Evolutionary conservation across 2,888 invertebrate species (phyloP).

Genomic region (Mactromeris polynyma): DNA sequence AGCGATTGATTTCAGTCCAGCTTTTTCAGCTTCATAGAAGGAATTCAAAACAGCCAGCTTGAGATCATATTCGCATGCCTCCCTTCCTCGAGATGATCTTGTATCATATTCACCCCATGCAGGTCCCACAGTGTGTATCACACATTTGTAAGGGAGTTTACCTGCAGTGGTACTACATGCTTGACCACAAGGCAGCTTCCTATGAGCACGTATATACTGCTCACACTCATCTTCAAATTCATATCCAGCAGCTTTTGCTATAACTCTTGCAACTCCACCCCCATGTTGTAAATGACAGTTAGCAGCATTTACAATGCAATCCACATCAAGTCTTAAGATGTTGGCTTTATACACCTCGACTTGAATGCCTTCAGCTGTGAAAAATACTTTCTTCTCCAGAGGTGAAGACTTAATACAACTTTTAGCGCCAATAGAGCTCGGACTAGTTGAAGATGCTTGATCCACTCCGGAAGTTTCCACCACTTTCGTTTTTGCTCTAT

Average conservation of each 20-base stretch:
- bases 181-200: slow-evolving; percentile 37
- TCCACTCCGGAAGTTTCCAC: not conserved
- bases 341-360: slow-evolving; percentile 53
- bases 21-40: slow-evolving; percentile 44
- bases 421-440: not conserved
- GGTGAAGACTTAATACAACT: too few relatives aligned
- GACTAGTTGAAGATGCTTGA: not conserved
- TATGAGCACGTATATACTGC: slow-evolving; percentile 31
- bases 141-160: slow-evolving; percentile 40
- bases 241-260: slow-evolving; percentile 50
- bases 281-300: slow-evolving; percentile 53
- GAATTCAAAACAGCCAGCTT: slow-evolving; percentile 42
- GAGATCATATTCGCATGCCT: slow-evolving; percentile 42
- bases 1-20: slow-evolving; percentile 54
- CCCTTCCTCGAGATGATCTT: not conserved
- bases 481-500: not conserved
- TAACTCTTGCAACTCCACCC: slow-evolving; percentile 56
- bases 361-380: slow-evolving; percentile 33
- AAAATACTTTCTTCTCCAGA: too few relatives aligned
- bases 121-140: slow-evolving; percentile 68
- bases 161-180: slow-evolving; percentile 52
- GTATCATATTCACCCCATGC: slow-evolving; percentile 45
- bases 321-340: slow-evolving; percentile 49
- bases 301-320: slow-evolving; percentile 67
- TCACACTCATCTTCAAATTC: slow-evolving; percentile 40